Percentiles rank a stretch among this genome's conserved stretches.
Conservation (phyloP, 2,797 vertebrate species). For the Florisuga fusca region DNA sequence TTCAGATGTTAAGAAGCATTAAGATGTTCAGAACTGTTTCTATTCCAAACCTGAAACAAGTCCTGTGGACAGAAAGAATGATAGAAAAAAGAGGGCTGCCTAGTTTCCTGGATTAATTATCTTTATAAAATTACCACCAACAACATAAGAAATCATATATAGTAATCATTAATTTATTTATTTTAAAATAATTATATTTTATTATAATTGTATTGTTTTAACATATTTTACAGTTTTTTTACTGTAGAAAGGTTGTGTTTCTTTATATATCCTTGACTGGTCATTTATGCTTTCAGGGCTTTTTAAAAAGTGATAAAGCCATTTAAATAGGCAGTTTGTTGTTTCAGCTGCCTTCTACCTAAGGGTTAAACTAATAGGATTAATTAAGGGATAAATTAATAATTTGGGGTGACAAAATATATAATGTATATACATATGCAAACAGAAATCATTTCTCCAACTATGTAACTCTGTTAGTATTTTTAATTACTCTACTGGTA, state of each 20-base stretch:
- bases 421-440: background rate
- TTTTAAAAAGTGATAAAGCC: background rate
- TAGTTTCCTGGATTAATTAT: background rate
- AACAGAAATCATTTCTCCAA: constrained; percentile 46
- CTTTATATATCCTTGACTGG: background rate
- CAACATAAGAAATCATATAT: too few species aligned
- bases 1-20: background rate
- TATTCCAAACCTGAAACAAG: background rate
- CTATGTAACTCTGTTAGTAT: constrained; percentile 14
- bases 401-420: background rate
- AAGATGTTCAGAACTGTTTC: background rate
- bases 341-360: background rate
- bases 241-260: background rate
- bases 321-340: background rate
- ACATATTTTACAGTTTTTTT: background rate
- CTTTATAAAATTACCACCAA: too few species aligned
- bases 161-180: background rate
- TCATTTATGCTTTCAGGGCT: background rate
- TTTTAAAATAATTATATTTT: background rate
- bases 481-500: constrained; percentile 51
- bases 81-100: background rate
- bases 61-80: background rate
- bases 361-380: constrained; percentile 14
- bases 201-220: background rate
- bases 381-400: background rate